Conservation (phyloP, 2,113 vertebrate genomes). For the Arenaria interpres region DNA sequence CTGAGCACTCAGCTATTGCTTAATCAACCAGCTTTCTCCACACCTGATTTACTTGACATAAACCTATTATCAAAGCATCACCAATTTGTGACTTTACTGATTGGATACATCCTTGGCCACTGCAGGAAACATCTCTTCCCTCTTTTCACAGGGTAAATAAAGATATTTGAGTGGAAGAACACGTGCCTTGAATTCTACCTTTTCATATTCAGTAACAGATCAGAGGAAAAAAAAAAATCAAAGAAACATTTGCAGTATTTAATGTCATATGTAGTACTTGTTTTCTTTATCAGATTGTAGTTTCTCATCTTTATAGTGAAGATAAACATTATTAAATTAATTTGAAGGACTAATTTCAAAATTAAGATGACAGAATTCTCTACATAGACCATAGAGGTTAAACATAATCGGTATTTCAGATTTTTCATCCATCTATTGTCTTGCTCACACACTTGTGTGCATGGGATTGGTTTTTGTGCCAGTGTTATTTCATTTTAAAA, state of each 20-base stretch:
- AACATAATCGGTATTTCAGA: background rate
- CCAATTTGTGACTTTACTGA: background rate
- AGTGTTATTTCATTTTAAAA: background rate
- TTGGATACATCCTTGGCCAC: background rate
- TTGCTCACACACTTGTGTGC: background rate
- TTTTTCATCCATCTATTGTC: background rate
- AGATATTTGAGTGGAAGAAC: background rate
- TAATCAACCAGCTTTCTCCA: background rate
- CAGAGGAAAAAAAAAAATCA: background rate
- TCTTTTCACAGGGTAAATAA: background rate
- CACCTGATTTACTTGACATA: background rate
- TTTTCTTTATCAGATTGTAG: background rate
- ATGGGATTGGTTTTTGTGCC: background rate
- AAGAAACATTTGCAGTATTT: background rate
- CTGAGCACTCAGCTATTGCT: background rate
- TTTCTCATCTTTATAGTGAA: background rate
- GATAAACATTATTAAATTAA: background rate
- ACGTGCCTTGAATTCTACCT: background rate
- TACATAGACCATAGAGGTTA: rapidly evolving
- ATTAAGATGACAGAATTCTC: background rate
- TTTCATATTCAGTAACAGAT: background rate
- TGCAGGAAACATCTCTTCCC: background rate
- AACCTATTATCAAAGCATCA: background rate
- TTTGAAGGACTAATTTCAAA: background rate
- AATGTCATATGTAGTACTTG: background rate